phyloP scores from a whole-genome alignment of 2,888 invertebrate genomes.

The Thecophora atra region DNA sequence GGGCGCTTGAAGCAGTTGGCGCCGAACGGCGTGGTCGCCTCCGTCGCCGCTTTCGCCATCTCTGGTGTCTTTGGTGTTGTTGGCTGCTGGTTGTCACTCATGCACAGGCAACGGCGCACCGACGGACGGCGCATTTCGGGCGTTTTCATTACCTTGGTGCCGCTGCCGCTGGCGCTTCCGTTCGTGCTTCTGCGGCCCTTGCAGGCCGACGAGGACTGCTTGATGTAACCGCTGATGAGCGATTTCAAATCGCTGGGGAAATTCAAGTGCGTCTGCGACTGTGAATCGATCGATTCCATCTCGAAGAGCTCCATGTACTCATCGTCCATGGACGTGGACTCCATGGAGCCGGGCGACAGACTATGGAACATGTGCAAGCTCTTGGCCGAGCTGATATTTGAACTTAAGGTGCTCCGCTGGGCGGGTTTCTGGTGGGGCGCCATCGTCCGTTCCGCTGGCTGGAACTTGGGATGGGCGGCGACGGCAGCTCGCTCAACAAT shows the following conservation, averaged over 20 bases:
- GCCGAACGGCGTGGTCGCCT: slow-evolving; percentile 51
- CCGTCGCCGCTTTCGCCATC: too few relatives aligned
- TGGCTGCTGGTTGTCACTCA: slow-evolving; percentile 64
- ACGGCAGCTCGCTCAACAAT: slow-evolving; percentile 49
- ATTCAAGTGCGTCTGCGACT: slow-evolving; percentile 58
- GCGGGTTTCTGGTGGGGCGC: slow-evolving; percentile 48
- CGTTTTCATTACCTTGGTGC: slow-evolving; percentile 53
- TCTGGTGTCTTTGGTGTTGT: slow-evolving; percentile 62
- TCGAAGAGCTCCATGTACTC: slow-evolving; percentile 72
- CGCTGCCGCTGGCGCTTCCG: slow-evolving; percentile 15
- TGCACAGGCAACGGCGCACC: slow-evolving; percentile 68
- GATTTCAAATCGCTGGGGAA: slow-evolving; percentile 71
- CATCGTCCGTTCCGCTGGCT: slow-evolving; percentile 44
- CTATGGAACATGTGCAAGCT: slow-evolving; percentile 66
- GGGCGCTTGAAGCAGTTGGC: slow-evolving; percentile 72
- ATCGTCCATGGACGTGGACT: slow-evolving; percentile 72
- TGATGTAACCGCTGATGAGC: slow-evolving; percentile 70
- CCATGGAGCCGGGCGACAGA: slow-evolving; percentile 69
- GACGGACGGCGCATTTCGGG: slow-evolving; percentile 67
- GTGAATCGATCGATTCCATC: slow-evolving; percentile 67
- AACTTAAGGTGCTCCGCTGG: slow-evolving; percentile 40
- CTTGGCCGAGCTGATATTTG: slow-evolving; percentile 54
- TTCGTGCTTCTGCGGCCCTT: slow-evolving; percentile 9
- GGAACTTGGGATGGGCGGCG: slow-evolving; percentile 40
- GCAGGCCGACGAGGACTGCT: slow-evolving; percentile 48